A percentile compares a stretch with the other conserved stretches of the same genome.
Evolutionary conservation across 2,888 invertebrate species (phyloP).

Genomic region (Patella ulyssiponensis): DNA sequence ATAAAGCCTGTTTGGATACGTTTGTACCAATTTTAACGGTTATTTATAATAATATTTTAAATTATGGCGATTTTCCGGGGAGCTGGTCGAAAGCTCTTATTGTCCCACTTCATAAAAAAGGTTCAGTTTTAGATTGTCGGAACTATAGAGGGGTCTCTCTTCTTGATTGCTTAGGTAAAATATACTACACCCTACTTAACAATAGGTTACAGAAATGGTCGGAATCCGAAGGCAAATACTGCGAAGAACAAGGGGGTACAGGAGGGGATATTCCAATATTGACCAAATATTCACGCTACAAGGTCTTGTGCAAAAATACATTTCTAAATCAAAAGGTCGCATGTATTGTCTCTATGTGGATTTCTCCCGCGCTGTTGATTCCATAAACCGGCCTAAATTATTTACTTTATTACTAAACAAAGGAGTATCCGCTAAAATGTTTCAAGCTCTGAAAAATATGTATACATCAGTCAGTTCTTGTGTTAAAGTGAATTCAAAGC

Average conservation of each 20-base stretch:
- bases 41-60: neutral
- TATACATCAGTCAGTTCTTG: too few relatives aligned
- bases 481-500: too few relatives aligned
- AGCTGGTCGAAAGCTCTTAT: neutral
- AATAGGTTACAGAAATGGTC: constrained; percentile 6
- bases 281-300: too few relatives aligned
- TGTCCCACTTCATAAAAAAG: neutral
- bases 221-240: neutral
- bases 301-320: too few relatives aligned
- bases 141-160: neutral
- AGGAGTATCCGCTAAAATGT: too few relatives aligned
- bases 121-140: neutral
- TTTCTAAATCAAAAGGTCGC: too few relatives aligned
- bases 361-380: too few relatives aligned
- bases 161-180: neutral
- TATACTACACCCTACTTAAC: neutral
- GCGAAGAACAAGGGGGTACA: neutral
- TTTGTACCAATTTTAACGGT: neutral
- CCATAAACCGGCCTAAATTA: too few relatives aligned
- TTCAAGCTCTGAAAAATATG: too few relatives aligned
- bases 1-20: neutral
- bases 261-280: too few relatives aligned
- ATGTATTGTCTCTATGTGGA: too few relatives aligned
- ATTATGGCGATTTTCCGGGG: neutral
- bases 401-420: too few relatives aligned